Base-by-base conservation (phyloP, 2,888 invertebrate genomes). In the Anthoptus insignis region DNA sequence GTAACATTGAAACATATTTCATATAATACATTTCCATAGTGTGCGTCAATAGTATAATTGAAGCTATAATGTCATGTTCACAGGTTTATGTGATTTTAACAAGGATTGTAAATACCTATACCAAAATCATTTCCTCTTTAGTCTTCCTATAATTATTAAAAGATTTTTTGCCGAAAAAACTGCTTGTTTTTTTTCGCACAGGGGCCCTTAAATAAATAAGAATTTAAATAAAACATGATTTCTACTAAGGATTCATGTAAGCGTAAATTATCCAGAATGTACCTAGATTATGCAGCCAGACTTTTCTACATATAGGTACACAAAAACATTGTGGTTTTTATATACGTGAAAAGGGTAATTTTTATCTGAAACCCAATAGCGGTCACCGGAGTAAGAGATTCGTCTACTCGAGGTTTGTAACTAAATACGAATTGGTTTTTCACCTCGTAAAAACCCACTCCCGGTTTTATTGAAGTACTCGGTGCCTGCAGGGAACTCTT, bases 351-450 rank as follows among this genome's bases (percentile, higher is more conserved):
- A 47, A 24, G 24, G n/a, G 8, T 9, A 47, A 24, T 13, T 47
- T 47, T 49, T 24, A 27, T 56, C 19, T n/a, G 61, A 47, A 61
- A 63, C 27, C 14, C 9, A 63, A 63, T 47, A 56, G 32, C 21
- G 27, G 45, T 19, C 54, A 63, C 61, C 32, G 34, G 37, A 63
- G 61, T 65, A 60, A 68, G 61, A 65, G 63, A 68, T 66, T 69
- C 65, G 70, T 71, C 67, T 66, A 65, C 54, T 52, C 54, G 59
- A 58, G 39, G 47, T 56, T 24, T 68, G 73, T 70, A 73, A 71
- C 66, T 42, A 47, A 67, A 73, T 68, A 68, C 66, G 52, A 49
- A 54, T 54, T 34, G 53, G 24, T 24, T 42, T 53, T 54, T 63
- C 27, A 47, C 54, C 54, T 56, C 34, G 37, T 47, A 63, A 60